Percentiles rank a stretch among this genome's conserved stretches.
phyloP scores from a whole-genome alignment of 2,888 invertebrate species.

The Rotaria sp. region DNA sequence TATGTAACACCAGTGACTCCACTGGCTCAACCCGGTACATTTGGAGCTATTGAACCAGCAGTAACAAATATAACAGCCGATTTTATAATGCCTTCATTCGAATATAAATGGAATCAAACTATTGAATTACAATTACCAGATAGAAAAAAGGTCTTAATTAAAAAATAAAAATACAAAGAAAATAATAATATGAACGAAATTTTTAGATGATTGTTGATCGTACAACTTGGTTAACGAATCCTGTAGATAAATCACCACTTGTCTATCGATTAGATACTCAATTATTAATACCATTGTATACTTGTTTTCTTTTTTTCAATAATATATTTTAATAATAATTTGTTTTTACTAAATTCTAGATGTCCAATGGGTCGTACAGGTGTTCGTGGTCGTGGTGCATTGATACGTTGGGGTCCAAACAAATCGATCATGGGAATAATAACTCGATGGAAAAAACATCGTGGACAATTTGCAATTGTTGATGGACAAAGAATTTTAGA shows the following conservation, averaged over 20 bases:
- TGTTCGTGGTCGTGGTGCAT: constrained; percentile 50
- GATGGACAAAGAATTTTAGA: constrained; percentile 36
- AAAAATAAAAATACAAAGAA: neutral
- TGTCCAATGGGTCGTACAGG: constrained; percentile 55
- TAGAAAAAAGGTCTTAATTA: neutral
- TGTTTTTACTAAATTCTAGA: constrained; percentile 43
- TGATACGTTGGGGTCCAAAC: constrained; percentile 56
- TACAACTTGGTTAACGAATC: constrained; percentile 46
- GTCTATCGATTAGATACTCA: constrained; percentile 28
- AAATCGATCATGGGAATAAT: constrained; percentile 52
- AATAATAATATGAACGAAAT: neutral
- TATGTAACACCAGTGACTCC: neutral
- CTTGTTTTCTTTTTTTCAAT: neutral
- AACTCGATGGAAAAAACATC: constrained; percentile 47
- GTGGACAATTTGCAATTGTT: constrained; percentile 31
- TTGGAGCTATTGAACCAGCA: neutral
- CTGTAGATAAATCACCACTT: constrained; percentile 33
- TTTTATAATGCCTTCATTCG: neutral
- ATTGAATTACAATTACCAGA: neutral
- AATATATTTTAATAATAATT: too few species aligned
- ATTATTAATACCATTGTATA: neutral
- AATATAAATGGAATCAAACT: constrained; percentile 27
- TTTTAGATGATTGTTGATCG: constrained; percentile 45
- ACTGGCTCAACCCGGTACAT: neutral
- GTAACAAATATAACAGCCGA: neutral